phyloP scores from a whole-genome alignment of 2,797 vertebrate genomes.

The Neosilurus mollespiculum region DNA sequence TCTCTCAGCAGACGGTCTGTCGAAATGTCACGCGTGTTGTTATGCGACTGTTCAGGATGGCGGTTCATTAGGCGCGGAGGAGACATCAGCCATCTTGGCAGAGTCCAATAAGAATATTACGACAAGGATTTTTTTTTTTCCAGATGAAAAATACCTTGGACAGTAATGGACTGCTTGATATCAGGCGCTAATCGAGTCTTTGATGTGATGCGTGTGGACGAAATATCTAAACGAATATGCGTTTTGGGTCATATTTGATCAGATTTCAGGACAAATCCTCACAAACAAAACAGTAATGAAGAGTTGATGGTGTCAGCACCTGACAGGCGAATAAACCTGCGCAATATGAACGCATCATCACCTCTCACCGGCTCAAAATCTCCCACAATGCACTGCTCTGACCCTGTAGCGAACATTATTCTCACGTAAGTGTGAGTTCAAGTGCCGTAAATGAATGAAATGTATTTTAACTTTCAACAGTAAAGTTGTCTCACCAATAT shows the following conservation, averaged over 20 bases:
- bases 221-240: neutral
- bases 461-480: too few relatives aligned
- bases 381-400: conserved; percentile 12
- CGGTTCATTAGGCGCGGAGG: conserved; percentile 47
- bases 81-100: conserved; percentile 50
- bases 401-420: neutral
- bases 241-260: neutral
- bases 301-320: neutral
- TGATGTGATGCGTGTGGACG: neutral
- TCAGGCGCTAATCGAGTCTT: neutral
- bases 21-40: conserved; percentile 45
- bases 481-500: too few relatives aligned
- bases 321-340: conserved; percentile 7
- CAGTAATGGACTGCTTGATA: neutral
- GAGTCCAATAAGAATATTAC: conserved; percentile 8
- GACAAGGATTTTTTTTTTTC: neutral
- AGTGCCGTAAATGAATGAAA: too few relatives aligned
- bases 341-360: neutral
- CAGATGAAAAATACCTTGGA: conserved; percentile 14
- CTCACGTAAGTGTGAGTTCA: neutral
- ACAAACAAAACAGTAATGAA: neutral
- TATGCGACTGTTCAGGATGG: conserved; percentile 49
- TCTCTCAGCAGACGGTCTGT: conserved; percentile 49
- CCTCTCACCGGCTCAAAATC: neutral
- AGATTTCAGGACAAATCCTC: neutral